Base-by-base conservation (phyloP, 2,797 vertebrate genomes). In the Hybognathus amarus region DNA sequence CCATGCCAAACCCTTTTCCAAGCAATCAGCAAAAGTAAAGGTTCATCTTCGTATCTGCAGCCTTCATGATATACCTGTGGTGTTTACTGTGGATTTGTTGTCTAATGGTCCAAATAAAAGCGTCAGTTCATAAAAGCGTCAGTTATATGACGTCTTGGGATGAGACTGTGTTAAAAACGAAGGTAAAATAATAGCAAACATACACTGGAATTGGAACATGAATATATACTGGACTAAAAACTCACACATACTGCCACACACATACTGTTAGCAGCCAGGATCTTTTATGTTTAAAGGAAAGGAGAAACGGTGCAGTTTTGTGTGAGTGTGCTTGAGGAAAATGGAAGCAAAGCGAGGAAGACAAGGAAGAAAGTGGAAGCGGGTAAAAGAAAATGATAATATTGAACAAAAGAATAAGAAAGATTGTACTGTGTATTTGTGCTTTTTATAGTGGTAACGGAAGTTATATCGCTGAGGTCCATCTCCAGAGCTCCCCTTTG, bases 401-500 rank as follows among this genome's bases (percentile, higher is more conserved):
- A 24, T 81, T 45, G 18, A 40, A 71, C 18, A 11, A 71, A 64
- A 63, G 36, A 67, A 56, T 6, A 22, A 42, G 59, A 75, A 83
- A 33, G 61, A 81, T 70, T 42, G n/a, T 67, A 17, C 8, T 5
- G 18, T 63, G 56, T 85, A 54, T 70, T 45, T 42, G 45, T 63
- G 67, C 67, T 45, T 78, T 75, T 83, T 78, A 84, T 88, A 82
- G 86, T 86, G 85, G 86, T 91, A 90, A 87, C 42, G 63, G 83
- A 77, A 87, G 59, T 83, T 8, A 70, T 85, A 89, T 91, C 73
- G 0, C 77, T 71, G 87, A 84, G 52, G 82, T 92, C 85, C 87
- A 87, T 89, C 76, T 87, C 88, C 81, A 82, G 76, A 82, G 68
- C 86, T 92, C 87, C 89, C 89, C 70, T 87, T 90, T 87, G 91